phyloP scores from a whole-genome alignment of 2,888 invertebrate genomes.

The Hemaris fuciformis region DNA sequence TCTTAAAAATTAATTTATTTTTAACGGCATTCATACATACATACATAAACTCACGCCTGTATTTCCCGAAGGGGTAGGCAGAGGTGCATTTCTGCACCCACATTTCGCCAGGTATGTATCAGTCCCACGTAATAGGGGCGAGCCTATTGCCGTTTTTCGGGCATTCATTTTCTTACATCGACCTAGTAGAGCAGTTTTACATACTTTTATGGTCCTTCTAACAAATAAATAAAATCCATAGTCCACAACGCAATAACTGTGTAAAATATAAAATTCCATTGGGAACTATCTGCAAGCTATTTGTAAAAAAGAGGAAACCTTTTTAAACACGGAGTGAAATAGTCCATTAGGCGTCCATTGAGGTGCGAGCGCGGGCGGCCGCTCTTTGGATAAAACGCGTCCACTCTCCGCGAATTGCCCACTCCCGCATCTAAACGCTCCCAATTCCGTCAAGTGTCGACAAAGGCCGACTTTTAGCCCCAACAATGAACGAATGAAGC shows the following conservation, averaged over 20 bases:
- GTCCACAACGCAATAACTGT: background rate
- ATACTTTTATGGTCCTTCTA: no score
- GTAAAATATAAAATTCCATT: background rate
- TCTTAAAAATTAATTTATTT: no score
- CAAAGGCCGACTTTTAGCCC: constrained; percentile 78
- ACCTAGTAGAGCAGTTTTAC: no score
- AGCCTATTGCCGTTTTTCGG: no score
- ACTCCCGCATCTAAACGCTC: constrained; percentile 76
- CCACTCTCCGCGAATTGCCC: constrained; percentile 73
- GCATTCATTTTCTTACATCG: no score
- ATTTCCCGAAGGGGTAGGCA: no score
- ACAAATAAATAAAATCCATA: background rate
- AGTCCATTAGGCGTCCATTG: constrained; percentile 36
- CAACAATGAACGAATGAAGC: constrained; percentile 77
- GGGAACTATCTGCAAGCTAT: constrained; percentile 27
- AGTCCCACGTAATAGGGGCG: no score
- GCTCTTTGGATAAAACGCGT: constrained; percentile 50
- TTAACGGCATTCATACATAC: no score
- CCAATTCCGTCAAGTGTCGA: constrained; percentile 77
- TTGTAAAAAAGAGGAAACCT: constrained; percentile 33
- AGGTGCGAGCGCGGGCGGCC: constrained; percentile 27
- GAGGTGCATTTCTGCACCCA: no score
- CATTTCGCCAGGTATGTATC: no score
- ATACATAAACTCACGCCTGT: no score
- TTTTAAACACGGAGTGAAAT: constrained; percentile 43